A percentile compares a stretch with the other conserved stretches of the same genome.
These are phyloP conservation scores for Pangasius sanitwongsei DNA, from an alignment of 2,797 vertebrate species.

Conservation along the genomic window DNA sequence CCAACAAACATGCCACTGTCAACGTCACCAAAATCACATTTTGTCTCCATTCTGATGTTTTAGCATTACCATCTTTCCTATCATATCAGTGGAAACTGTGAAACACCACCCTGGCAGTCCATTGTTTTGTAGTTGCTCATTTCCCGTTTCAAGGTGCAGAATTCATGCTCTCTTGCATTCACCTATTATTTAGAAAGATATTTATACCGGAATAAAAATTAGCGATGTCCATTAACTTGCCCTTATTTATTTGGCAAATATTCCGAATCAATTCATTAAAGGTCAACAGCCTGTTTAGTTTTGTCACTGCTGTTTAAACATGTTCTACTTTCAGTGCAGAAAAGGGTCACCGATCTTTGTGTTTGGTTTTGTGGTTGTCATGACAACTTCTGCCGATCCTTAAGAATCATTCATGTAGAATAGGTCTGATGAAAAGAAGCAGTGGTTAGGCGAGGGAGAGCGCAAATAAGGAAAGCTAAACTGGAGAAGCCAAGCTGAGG, in stretches of 20 bases:
- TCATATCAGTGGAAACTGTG: constrained; percentile 62
- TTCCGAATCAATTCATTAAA: constrained; percentile 29
- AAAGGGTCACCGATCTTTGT: constrained; percentile 58
- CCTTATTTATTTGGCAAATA: constrained; percentile 12
- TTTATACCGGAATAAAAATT: constrained; percentile 54
- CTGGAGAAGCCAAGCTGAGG: constrained; percentile 55
- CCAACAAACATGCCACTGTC: not conserved
- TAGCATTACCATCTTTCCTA: constrained; percentile 47
- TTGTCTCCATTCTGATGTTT: not conserved
- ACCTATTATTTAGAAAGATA: not conserved
- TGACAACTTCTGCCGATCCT: constrained; percentile 60
- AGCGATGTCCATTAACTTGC: constrained; percentile 12
- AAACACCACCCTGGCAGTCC: constrained; percentile 46
- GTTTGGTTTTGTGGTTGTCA: constrained; percentile 61
- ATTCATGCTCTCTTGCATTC: constrained; percentile 56
- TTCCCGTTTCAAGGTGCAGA: constrained; percentile 59
- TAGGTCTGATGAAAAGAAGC: constrained; percentile 52
- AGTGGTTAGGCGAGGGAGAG: constrained; percentile 55
- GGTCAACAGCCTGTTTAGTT: constrained; percentile 6
- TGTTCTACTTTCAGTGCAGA: constrained; percentile 48
- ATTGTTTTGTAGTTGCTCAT: constrained; percentile 63
- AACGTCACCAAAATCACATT: not conserved
- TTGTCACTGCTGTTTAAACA: not conserved
- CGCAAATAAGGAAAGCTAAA: constrained; percentile 53
- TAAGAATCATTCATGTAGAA: constrained; percentile 59